Evolutionary conservation across 2,797 vertebrate species (phyloP), one percentile per base, ranked within the genome.

Genomic region (Thunnus albacares): DNA sequence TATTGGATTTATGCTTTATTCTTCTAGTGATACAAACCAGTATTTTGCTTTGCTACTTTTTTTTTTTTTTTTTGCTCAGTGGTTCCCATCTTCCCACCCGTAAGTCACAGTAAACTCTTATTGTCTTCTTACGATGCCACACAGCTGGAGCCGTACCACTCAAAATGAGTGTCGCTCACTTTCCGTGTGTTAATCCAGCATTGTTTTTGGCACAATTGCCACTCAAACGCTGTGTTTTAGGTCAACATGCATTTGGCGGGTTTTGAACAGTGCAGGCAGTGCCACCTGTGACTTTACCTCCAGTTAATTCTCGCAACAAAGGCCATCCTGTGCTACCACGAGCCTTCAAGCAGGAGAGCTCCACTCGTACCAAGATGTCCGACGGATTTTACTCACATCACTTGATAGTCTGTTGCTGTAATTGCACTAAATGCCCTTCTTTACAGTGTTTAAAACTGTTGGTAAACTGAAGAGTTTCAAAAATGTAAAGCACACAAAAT

Each of bases 381-480:
- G 35, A 57, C 74, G 30, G 84, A 43, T 79, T 79, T 61, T 71
- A 61, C 82, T 82, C 82, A 83, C 88, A 76, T 85, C 78, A 81
- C 83, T 47, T 87, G 85, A 89, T 87, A 77, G 86, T 92, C 86
- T 93, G 75, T 94, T 88, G 88, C 91, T 90, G 82, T 93, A 93
- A 91, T 95, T 95, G 95, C 95, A 96, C 96, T 96, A 95, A 94
- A 92, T 68, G 80, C 86, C 90, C 90, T 94, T 87, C 81, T 85
- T 89, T 80, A 85, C 92, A 89, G 93, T 94, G 93, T 95, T 94
- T 82, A 83, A 81, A 93, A 77, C 83, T 71, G 86, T 92, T 88
- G 90, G 89, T 93, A 80, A 92, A 90, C 88, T 93, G 90, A 94
- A 92, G 89, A 84, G 82, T 82, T 83, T 86, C 66, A 47, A 90